Conservation (phyloP, 2,888 invertebrate genomes). For the Drosophila subsilvestris region DNA sequence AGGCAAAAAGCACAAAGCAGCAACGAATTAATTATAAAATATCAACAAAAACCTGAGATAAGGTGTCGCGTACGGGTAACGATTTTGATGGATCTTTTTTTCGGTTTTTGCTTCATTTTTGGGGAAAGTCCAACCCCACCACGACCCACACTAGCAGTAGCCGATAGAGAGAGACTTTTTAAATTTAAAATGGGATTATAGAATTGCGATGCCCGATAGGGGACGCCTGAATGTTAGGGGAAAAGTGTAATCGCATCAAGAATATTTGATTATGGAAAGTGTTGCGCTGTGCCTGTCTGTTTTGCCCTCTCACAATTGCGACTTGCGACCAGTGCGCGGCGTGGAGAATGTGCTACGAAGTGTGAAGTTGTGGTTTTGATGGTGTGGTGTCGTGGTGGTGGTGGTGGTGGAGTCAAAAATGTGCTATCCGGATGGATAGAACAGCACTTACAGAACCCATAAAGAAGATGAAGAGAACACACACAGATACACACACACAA, state of each 20-base stretch:
- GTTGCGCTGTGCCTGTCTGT: background rate
- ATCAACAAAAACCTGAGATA: constrained; percentile 59
- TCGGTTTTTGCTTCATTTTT: background rate
- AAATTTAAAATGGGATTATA: background rate
- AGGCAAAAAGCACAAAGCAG: constrained; percentile 42
- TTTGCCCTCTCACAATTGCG: background rate
- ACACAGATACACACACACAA: constrained; percentile 9
- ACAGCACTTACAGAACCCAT: constrained; percentile 3
- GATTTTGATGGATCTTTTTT: constrained; percentile 30
- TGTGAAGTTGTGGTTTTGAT: constrained; percentile 30
- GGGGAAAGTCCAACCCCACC: constrained; percentile 25
- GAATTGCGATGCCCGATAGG: background rate
- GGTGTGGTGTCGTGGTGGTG: constrained; percentile 19
- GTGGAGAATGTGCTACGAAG: constrained; percentile 35
- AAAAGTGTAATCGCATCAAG: constrained; percentile 31
- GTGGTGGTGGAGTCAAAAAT: constrained; percentile 24
- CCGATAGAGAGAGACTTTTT: background rate
- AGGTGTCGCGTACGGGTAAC: constrained; percentile 29
- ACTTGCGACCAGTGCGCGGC: constrained; percentile 1
- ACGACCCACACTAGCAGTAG: constrained; percentile 1
- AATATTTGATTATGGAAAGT: constrained; percentile 38
- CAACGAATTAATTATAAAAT: constrained; percentile 69
- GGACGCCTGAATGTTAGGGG: constrained; percentile 6
- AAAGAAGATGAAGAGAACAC: constrained; percentile 5
- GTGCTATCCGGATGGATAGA: background rate